Percentiles rank a stretch among this genome's conserved stretches.
Evolutionary conservation across 2,113 vertebrate species (phyloP).

Genomic region (Heteronetta atricapilla): DNA sequence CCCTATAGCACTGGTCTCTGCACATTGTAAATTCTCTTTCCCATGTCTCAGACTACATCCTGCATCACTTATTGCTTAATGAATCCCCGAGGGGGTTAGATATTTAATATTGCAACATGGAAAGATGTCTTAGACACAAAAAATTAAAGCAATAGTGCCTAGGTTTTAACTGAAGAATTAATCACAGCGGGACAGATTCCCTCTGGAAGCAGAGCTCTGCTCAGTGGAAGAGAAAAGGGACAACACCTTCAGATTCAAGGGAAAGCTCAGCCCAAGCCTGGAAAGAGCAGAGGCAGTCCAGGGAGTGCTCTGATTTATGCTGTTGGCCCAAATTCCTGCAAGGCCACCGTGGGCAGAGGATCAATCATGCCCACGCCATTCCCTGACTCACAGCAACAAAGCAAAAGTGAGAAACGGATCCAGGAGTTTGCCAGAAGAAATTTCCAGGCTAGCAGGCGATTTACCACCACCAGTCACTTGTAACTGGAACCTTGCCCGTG

Average conservation of each 20-base stretch:
- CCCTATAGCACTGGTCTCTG: not conserved
- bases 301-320: not conserved
- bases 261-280: not conserved
- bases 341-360: not conserved
- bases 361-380: not conserved
- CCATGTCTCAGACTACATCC: not conserved
- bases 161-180: conserved; percentile 25
- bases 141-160: not conserved
- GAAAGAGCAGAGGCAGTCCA: not conserved
- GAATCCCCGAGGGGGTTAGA: conserved; percentile 13
- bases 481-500: not conserved
- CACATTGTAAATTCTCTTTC: not conserved
- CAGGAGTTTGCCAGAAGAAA: not conserved
- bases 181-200: not conserved
- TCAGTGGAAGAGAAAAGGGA: not conserved
- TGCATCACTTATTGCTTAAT: conserved; percentile 39
- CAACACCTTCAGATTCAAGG: not conserved
- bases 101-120: conserved; percentile 30
- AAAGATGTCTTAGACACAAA: not conserved
- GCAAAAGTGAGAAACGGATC: not conserved
- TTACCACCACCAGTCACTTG: not conserved
- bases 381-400: not conserved
- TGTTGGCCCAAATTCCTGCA: not conserved
- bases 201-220: not conserved
- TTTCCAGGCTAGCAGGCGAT: not conserved